Base-by-base conservation (phyloP, 2,113 vertebrate species). In the Peromyscus polionotus region DNA sequence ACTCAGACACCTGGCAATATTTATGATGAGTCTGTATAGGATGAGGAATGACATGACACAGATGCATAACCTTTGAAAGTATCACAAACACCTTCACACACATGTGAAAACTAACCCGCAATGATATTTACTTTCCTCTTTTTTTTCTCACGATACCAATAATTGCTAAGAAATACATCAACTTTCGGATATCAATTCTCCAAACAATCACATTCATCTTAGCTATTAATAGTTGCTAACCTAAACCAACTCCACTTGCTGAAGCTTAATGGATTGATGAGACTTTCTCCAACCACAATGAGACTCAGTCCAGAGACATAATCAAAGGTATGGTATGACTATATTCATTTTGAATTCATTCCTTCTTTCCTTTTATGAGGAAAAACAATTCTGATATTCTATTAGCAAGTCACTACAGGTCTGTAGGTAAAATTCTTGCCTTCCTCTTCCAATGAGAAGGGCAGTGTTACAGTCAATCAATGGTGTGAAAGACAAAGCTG, bases 341-440 rank as follows among this genome's bases (percentile, higher is more conserved):
- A 12, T 26, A 17, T 3, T 75, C 20, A 31, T 26, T 61, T 88
- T 76, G 68, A n/a, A 2, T 54, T 79, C 22, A 16, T 73, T 12
- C n/a, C 22, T 11, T 67, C 33, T 10, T 63, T 45, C 51, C 54
- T 51, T 88, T 88, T 45, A 17, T 90, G 80, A 81, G 57, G 94
- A 95, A 63, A 48, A 94, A 96, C 31, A 85, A 59, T 22, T 59
- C 11, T 65, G 68, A 70, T 70, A 76, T 87, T 95, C 42, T 51
- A 72, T 80, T 75, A 88, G 86, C 77, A 96, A 96, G 42, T 81
- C 75, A 95, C 48, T 83, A 13, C 9, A 26, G 57, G 4, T 57
- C 42, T 91, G 0, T 54, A 13, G 45, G 22, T 85, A 11, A 77
- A 77, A 83, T 61, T 13, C 57, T 90, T 90, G 87, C 42, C 16